Base-by-base conservation (phyloP, 1,140 invertebrate genomes). In the Meteorus sp. region DNA sequence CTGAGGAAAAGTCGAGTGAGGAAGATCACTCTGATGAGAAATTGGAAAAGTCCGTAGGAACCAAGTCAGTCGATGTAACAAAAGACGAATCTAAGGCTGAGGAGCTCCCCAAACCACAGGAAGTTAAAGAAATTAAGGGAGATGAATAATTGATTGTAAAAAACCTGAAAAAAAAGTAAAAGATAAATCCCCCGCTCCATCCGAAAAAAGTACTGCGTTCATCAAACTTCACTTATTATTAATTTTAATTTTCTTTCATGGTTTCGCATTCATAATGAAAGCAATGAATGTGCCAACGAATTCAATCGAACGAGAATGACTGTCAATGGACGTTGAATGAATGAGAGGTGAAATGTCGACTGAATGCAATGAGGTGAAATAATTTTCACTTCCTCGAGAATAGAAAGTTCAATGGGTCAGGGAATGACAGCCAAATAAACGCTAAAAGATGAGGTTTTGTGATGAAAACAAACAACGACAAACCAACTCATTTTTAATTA, bases 101-200 rank as follows among this genome's bases (percentile, higher is more conserved):
- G 13, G 65, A 70, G 33, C 44, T 75, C 1, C 71, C 72, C 0
- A 70, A 75, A 54, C 71, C 70, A 1, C 63, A 73, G 13, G 69
- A 73, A 25, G 62, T 70, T 0, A 70, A 71, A 27, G 65, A 65
- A 6, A 50, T 59, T 8, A 55, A 57, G 19, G 29, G 27, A 22
- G 6, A 29, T 3, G 11, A 35, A 23, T 23, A 8, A 15, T 15
- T 23, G 11, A 27, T 11, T 6, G 31, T 63, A 23, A 29, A 47
- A 29, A 2, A 39, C 11, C 6, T 44, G 2, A 62, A 63, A 9
- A 9, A 33, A 15, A 35, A 22, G 3, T 27, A 62, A 11, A 48
- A 11, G 33, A 22, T 48, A 4, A 11, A 48, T 48, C 25, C 50
- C 35, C 22, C 31, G 50, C 35, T 13, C 33, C 50, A 52, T 52